Conservation (phyloP, 2,888 invertebrate species). For the Hedya salicella region DNA sequence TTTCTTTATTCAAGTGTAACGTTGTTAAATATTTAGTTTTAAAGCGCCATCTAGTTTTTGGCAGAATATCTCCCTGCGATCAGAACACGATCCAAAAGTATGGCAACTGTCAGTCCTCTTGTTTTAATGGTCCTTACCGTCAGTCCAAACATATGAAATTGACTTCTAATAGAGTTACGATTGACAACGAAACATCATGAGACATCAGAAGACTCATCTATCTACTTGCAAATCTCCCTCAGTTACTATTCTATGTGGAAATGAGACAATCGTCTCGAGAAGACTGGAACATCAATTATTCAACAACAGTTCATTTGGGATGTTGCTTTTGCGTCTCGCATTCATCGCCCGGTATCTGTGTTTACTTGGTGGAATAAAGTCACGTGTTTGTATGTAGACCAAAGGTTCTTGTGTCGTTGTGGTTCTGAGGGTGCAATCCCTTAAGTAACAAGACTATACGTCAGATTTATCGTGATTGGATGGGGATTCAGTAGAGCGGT, state of each 20-base stretch:
- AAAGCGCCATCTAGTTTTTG: too few relatives aligned
- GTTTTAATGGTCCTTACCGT: too few relatives aligned
- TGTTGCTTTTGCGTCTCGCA: constrained; percentile 52
- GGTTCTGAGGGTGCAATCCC: not conserved
- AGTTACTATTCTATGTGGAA: constrained; percentile 40
- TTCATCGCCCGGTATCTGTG: constrained; percentile 43
- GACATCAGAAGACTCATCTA: constrained; percentile 7
- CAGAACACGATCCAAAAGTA: too few relatives aligned
- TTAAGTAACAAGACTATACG: constrained; percentile 32
- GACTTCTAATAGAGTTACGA: too few relatives aligned
- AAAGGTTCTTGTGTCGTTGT: not conserved
- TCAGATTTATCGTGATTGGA: constrained; percentile 33
- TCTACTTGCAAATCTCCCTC: constrained; percentile 23
- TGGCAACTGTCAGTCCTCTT: too few relatives aligned
- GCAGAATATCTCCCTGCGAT: too few relatives aligned
- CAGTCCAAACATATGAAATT: too few relatives aligned
- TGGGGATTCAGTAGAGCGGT: constrained; percentile 2
- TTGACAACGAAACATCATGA: not conserved
- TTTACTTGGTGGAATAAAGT: constrained; percentile 4
- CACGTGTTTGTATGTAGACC: not conserved
- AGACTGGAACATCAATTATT: constrained; percentile 58
- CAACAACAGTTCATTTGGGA: constrained; percentile 56
- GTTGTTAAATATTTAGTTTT: too few relatives aligned
- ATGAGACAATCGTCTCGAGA: constrained; percentile 44
- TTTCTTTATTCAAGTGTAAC: too few relatives aligned